A percentile compares a stretch with the other conserved stretches of the same genome.
phyloP scores from a whole-genome alignment of 2,888 invertebrate species.

The Erebia ligea region DNA sequence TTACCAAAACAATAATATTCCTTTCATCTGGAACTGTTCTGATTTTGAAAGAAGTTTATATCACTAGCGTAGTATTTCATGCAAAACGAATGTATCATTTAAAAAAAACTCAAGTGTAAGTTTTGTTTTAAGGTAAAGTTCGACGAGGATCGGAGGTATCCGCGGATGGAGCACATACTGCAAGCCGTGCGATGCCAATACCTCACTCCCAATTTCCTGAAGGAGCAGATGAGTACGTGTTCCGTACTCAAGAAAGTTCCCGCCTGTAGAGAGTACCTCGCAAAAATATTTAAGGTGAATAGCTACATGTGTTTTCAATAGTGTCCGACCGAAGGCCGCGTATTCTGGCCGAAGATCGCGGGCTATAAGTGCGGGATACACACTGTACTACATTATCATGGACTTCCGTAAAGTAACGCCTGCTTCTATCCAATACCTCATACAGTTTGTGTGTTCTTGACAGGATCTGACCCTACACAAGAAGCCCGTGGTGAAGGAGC shows the following conservation, averaged over 20 bases:
- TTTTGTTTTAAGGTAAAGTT: conserved; percentile 83
- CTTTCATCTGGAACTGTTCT: no score
- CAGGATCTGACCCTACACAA: conserved; percentile 95
- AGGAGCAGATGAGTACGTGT: conserved; percentile 96
- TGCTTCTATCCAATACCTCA: no score
- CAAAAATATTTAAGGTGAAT: conserved; percentile 90
- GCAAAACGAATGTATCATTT: neutral
- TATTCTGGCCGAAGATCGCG: no score
- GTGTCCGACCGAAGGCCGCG: no score
- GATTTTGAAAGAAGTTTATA: no score
- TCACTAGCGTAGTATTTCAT: no score
- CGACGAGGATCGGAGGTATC: conserved; percentile 92
- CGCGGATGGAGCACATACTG: conserved; percentile 94
- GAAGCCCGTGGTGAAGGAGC: conserved; percentile 91
- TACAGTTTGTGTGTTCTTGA: no score
- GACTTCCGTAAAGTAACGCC: no score
- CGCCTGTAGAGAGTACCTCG: conserved; percentile 94
- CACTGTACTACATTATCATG: no score
- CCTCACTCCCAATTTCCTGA: conserved; percentile 94
- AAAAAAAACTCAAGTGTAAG: neutral
- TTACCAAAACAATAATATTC: no score
- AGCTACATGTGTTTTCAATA: no score
- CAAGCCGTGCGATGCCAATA: conserved; percentile 96
- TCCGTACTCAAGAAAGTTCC: conserved; percentile 93
- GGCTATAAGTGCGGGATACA: no score